Evolutionary conservation across 1,140 invertebrate genomes (phyloP), one percentile per base, ranked within the genome.

Genomic region (Ceratitis capitata): DNA sequence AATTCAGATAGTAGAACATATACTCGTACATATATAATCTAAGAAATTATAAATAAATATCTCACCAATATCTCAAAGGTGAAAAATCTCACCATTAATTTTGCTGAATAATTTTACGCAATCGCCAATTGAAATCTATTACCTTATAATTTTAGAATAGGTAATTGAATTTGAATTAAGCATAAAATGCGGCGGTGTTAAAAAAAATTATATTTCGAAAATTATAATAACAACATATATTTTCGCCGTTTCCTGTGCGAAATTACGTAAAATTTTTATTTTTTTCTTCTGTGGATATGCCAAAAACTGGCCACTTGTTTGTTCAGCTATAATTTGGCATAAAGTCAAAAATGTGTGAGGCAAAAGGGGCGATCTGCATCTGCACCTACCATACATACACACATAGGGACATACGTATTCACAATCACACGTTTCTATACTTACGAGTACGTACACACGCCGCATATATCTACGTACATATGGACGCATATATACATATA

Each of bases 241-340:
- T 47, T 78, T 47, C 16, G 10, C 5, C 39, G 39, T 47, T 78
- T 78, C 69, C 69, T 78, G 69, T 45, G 69, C 69, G 39, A 78
- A 45, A 78, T 78, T 78, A 78, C 69, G 69, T 78, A 78, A 78
- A 45, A 42, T 23, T 45, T 78, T 45, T 42, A n/a, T n/a, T n/a
- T n/a, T n/a, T n/a, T n/a, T n/a, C n/a, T n/a, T n/a, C n/a, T 78
- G 69, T 78, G 32, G 23, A 78, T 78, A 47, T 78, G 69, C 69
- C 69, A 78, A 78, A 78, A 78, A 45, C 39, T 78, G 69, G 69
- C 69, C 69, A 78, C 69, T 78, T 78, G 69, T 78, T 78, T 78
- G 69, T 78, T 45, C 69, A 78, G 23, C 69, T 45, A 78, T 78
- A 78, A 78, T 47, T 78, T 78, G 69, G 69, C 69, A 45, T 45